Conservation (phyloP, 53 echinoderm and acorn worm genomes). For the Paelopatides confundens region DNA sequence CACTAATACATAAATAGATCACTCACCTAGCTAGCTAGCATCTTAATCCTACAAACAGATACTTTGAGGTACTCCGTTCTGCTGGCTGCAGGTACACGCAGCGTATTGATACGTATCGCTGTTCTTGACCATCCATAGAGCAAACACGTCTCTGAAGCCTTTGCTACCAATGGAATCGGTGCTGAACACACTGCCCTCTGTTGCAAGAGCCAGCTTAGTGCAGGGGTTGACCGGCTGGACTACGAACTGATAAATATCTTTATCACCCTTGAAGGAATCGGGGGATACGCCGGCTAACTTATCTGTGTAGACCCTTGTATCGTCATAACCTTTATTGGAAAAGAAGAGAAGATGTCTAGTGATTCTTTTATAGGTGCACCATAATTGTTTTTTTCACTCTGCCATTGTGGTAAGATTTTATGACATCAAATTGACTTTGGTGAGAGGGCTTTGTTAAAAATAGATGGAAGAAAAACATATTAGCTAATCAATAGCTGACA, state of each 20-base stretch:
- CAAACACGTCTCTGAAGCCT: constrained; percentile 78
- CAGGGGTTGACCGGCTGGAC: constrained; percentile 70
- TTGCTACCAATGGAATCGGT: constrained; percentile 64
- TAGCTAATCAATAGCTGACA: no score
- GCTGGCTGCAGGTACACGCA: constrained; percentile 6
- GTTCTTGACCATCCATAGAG: constrained; percentile 69
- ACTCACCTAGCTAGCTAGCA: no score
- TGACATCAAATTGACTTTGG: no score
- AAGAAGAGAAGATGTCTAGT: no score
- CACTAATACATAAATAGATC: no score
- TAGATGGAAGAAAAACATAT: no score
- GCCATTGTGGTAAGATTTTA: no score
- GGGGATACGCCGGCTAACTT: constrained; percentile 63
- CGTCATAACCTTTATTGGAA: constrained; percentile 68
- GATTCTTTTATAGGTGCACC: no score
- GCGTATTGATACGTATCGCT: constrained; percentile 27
- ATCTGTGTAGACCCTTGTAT: constrained; percentile 74
- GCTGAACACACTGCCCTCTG: constrained; percentile 84
- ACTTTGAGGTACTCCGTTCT: constrained; percentile 17
- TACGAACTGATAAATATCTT: constrained; percentile 63
- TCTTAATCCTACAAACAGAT: no score
- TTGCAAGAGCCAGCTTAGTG: constrained; percentile 75
- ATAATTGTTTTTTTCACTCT: no score
- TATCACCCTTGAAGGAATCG: constrained; percentile 69
- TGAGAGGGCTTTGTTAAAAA: no score